Evolutionary conservation across 1,140 invertebrate species (phyloP), one percentile per base, ranked within the genome.

Genomic region (Geopemphigus sp.): DNA sequence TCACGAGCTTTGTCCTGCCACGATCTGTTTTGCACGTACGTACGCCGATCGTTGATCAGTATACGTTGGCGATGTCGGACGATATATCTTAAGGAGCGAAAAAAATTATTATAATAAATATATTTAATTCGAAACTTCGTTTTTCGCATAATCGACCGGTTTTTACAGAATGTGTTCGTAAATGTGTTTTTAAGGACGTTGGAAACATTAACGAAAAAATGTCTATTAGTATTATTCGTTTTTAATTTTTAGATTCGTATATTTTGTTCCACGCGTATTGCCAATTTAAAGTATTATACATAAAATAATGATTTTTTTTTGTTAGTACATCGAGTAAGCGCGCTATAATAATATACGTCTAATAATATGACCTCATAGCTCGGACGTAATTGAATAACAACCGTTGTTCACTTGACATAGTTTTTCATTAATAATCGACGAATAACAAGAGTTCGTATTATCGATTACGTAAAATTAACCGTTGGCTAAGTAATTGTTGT

Each of bases 1-100:
- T 74, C 72, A 74, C 72, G 72, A 74, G 72, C 54, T 74, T 74
- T 74, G 70, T 22, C 47, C 50, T 53, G 32, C 45, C 68, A 72
- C 19, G 68, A 72, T 24, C 26, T 54, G 47, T 54, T 72, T 72
- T 19, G 22, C 39, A 47, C 22, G 50, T 50, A 14, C 47, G 47
- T 14, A 72, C 29, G 29, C 5, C 29, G 15, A 50, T 50, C 12
- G 12, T 12, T 50, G 32, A 70, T 70, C 47, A 50, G 15, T 39
- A 39, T 39, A 39, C 12, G 11, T 26, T 70, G 24, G 14, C 24
- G n/a, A 68, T 68, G 47, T 47, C 32, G 19, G 66, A 72, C 26
- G 17, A 12, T 54, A 72, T 26, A 50, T 4, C 47, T 19, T n/a
- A 54, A 45, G 47, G 53, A 53, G 17, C 24, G 24, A 68, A 22